Evolutionary conservation across 2,113 vertebrate species (phyloP).

Genomic region (Heterochromis multidens): DNA sequence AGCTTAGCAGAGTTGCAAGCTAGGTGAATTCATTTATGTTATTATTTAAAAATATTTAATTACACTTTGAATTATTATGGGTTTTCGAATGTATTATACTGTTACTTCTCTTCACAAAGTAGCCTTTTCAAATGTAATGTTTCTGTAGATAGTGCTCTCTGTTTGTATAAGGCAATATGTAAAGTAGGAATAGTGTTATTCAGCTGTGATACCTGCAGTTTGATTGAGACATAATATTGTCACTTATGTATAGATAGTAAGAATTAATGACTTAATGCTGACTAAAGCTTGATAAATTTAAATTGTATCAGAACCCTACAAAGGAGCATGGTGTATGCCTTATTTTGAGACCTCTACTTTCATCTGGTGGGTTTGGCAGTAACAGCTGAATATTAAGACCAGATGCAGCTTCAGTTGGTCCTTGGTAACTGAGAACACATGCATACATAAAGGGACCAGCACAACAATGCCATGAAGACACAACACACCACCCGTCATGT

Average conservation of each 20-base stretch:
- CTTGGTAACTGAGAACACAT: not conserved
- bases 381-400: slow-evolving; percentile 15
- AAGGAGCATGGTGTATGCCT: not conserved
- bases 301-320: not conserved
- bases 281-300: not conserved
- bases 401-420: slow-evolving; percentile 18
- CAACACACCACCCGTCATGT: not conserved
- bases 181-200: not conserved
- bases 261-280: too few species aligned
- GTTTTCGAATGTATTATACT: fast-evolving
- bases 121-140: not conserved
- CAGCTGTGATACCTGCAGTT: not conserved
- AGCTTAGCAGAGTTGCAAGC: not conserved
- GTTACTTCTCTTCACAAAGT: not conserved
- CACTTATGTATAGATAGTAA: too few species aligned
- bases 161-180: not conserved
- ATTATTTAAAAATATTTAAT: not conserved
- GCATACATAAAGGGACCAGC: not conserved
- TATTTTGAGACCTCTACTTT: not conserved
- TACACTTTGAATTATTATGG: not conserved
- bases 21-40: not conserved
- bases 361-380: slow-evolving; percentile 37
- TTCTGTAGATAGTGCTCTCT: not conserved
- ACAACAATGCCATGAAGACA: not conserved
- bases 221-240: not conserved